Conservation (phyloP, 2,797 vertebrate genomes). For the Petrocephalus schoutedeni region DNA sequence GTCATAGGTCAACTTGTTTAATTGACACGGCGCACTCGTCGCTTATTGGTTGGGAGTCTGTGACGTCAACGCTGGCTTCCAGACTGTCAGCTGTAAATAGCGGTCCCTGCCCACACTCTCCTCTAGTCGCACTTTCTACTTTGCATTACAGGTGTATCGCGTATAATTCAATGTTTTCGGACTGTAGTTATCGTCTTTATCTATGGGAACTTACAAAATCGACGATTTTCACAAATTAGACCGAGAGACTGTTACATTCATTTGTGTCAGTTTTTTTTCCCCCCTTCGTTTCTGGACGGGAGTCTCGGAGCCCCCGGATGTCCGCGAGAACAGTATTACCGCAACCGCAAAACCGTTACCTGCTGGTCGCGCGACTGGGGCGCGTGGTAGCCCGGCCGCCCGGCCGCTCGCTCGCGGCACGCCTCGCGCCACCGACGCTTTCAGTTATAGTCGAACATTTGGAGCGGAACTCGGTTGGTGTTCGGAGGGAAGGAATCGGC, state of each 20-base stretch:
- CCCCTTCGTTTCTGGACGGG: not conserved
- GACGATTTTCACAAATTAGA: not conserved
- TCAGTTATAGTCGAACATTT: not conserved
- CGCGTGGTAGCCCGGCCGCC: not conserved
- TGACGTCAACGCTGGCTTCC: not conserved
- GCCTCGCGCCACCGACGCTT: not conserved
- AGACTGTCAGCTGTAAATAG: slow-evolving; percentile 11
- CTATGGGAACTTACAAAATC: not conserved
- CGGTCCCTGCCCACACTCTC: not conserved
- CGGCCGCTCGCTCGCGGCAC: not conserved
- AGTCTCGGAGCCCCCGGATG: not conserved
- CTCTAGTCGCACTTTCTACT: not conserved
- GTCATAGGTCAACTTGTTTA: slow-evolving; percentile 6
- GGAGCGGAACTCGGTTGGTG: not conserved
- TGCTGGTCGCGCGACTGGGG: not conserved
- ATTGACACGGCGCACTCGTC: not conserved
- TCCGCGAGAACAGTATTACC: not conserved
- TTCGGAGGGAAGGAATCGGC: not conserved
- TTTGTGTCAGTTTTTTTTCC: not conserved
- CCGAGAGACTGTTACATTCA: not conserved
- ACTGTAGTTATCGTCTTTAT: not conserved
- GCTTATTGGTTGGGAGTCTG: not conserved
- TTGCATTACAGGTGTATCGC: not conserved
- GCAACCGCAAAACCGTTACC: not conserved
- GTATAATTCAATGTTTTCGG: not conserved